Conservation (phyloP, 1,140 invertebrate species). For the Leptinotarsa texana region DNA sequence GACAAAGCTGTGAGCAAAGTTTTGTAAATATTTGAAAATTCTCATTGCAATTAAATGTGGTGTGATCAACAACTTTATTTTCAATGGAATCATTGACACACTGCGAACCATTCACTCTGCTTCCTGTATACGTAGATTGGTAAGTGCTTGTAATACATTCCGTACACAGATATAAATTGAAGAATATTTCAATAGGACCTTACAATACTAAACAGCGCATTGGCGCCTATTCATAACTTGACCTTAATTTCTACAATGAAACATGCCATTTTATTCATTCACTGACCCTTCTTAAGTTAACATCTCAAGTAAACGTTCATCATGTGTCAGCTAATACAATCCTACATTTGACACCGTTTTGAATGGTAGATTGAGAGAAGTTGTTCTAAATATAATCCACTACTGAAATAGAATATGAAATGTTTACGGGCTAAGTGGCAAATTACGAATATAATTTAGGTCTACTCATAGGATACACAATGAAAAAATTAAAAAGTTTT, state of each 20-base stretch:
- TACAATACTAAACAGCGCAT: constrained; percentile 1
- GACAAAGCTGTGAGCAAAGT: not conserved
- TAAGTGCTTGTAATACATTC: not conserved
- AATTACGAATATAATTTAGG: not conserved
- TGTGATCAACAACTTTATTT: too few relatives aligned
- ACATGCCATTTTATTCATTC: constrained; percentile 18
- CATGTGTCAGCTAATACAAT: not conserved
- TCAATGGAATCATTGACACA: constrained; percentile 8
- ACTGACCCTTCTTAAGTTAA: constrained; percentile 18
- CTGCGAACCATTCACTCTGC: not conserved
- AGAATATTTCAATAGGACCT: constrained; percentile 14
- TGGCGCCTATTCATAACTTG: constrained; percentile 24
- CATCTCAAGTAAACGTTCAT: not conserved
- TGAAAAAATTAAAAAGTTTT: too few relatives aligned
- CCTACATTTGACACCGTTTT: constrained; percentile 12
- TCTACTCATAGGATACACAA: too few relatives aligned
- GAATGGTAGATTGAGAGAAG: not conserved
- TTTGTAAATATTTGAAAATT: too few relatives aligned
- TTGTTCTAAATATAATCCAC: constrained; percentile 10
- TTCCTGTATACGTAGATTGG: not conserved
- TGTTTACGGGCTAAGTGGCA: too few relatives aligned
- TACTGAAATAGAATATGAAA: not conserved
- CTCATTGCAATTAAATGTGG: too few relatives aligned
- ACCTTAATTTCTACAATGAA: constrained; percentile 22
- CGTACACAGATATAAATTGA: constrained; percentile 9